Evolutionary conservation across 2,888 invertebrate genomes (phyloP).

Genomic region (Xestobium rufovillosum): DNA sequence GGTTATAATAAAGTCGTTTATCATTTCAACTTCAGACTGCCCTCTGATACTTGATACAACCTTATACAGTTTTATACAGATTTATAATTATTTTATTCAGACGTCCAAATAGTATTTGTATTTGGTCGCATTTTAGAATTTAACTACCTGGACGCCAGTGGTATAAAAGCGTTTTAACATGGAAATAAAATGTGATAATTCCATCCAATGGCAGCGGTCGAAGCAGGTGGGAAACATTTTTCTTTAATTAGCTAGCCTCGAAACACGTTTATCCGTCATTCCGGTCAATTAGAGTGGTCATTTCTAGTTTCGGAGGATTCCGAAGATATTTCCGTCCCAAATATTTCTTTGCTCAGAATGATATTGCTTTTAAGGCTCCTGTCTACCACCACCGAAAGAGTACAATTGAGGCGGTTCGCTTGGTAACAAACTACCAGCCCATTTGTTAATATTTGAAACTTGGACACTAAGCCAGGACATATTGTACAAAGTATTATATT

Average conservation of each 20-base stretch:
- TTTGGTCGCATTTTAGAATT: no score
- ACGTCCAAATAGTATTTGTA: conserved; percentile 25
- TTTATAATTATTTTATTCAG: conserved; percentile 36
- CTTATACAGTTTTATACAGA: conserved; percentile 37
- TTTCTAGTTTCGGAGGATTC: no score
- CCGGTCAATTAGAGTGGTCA: conserved; percentile 5
- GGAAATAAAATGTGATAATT: conserved; percentile 7
- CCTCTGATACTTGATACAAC: conserved; percentile 40
- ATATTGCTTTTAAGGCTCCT: no score
- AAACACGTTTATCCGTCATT: conserved; percentile 4
- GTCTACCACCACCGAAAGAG: no score
- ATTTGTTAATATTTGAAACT: no score
- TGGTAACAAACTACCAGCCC: no score
- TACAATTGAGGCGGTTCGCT: no score
- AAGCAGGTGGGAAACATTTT: conserved; percentile 6
- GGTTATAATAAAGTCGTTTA: conserved; percentile 45
- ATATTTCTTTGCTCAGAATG: no score
- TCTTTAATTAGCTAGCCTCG: conserved; percentile 2
- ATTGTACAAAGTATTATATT: no score
- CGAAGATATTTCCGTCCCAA: no score
- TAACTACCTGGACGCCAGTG: background rate
- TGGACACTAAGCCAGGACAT: no score
- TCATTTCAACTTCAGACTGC: conserved; percentile 40
- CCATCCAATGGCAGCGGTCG: background rate
- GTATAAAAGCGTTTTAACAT: conserved; percentile 4